Evolutionary conservation across 2,113 vertebrate species (phyloP).

Genomic region (Cephalophus harveyi): DNA sequence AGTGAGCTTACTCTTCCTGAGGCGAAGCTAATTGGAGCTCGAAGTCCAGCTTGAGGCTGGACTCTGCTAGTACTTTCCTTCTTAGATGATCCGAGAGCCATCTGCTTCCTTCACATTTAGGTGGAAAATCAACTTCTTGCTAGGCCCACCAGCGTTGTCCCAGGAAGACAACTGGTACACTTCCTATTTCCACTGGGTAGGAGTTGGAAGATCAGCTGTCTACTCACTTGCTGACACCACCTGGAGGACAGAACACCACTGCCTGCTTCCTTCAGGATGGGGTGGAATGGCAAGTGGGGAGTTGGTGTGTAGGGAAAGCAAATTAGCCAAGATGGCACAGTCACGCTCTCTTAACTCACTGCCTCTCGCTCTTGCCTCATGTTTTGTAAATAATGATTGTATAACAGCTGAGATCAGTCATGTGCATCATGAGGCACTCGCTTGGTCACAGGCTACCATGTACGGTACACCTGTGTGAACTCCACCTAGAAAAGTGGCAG

Average conservation of each 20-base stretch:
- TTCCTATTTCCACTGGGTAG: not conserved
- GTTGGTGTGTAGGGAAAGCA: not conserved
- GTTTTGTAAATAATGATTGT: not conserved
- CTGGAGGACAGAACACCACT: too few relatives aligned
- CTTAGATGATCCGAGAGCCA: not conserved
- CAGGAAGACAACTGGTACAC: too few relatives aligned
- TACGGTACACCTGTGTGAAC: not conserved
- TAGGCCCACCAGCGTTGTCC: too few relatives aligned
- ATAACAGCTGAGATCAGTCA: not conserved
- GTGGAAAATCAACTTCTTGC: not conserved
- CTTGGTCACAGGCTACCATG: not conserved
- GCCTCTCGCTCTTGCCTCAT: not conserved
- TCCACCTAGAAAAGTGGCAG: not conserved
- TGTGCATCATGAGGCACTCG: not conserved
- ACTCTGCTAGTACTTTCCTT: not conserved
- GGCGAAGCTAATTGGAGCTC: not conserved
- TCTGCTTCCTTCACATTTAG: not conserved
- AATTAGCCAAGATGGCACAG: not conserved
- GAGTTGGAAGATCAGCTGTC: not conserved
- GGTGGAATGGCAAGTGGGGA: accelerated
- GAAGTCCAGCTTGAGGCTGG: not conserved
- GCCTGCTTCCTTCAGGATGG: not conserved
- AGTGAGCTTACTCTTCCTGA: too few relatives aligned
- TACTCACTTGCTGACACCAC: not conserved
- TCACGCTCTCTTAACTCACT: not conserved